A percentile compares a stretch with the other conserved stretches of the same genome.
Conservation (phyloP, 2,113 vertebrate genomes). For the Pelecanoides urinatrix region DNA sequence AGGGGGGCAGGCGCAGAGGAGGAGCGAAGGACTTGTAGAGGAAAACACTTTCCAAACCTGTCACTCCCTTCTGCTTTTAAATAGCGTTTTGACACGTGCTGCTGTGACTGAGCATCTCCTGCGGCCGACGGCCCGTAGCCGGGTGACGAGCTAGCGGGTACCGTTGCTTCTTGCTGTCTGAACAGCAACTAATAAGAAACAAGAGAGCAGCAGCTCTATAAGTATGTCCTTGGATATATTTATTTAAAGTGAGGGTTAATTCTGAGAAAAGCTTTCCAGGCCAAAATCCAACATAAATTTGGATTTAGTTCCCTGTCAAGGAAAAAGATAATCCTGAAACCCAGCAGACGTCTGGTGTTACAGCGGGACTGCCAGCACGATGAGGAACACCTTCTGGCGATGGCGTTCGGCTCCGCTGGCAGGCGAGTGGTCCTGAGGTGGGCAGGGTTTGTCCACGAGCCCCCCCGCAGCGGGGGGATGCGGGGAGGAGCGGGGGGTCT, state of each 20-base stretch:
- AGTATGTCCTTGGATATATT: not conserved
- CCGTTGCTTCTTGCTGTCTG: not conserved
- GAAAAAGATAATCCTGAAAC: not conserved
- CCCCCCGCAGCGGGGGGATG: rapidly evolving
- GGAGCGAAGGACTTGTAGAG: not conserved
- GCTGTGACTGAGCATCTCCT: not conserved
- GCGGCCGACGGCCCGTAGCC: rapidly evolving
- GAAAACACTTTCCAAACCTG: not conserved
- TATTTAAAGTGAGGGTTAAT: not conserved
- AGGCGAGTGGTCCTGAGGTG: rapidly evolving
- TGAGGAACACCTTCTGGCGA: not conserved
- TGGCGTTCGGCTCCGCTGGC: not conserved
- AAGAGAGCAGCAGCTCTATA: not conserved
- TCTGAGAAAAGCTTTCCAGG: not conserved
- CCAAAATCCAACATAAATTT: not conserved
- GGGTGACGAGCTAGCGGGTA: not conserved
- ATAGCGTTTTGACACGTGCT: not conserved
- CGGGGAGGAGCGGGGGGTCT: not conserved
- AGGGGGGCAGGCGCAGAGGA: not conserved
- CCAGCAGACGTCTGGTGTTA: not conserved
- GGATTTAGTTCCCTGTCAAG: not conserved
- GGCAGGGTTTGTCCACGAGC: not conserved
- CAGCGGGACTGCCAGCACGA: not conserved
- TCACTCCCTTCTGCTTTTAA: not conserved
- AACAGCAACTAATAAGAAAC: not conserved